A percentile compares a stretch with the other conserved stretches of the same genome.
These are phyloP conservation scores for Aurelia coerulea DNA, from an alignment of 30 jellyfish, hydroid and myxozoan species.

Conservation along the genomic window DNA sequence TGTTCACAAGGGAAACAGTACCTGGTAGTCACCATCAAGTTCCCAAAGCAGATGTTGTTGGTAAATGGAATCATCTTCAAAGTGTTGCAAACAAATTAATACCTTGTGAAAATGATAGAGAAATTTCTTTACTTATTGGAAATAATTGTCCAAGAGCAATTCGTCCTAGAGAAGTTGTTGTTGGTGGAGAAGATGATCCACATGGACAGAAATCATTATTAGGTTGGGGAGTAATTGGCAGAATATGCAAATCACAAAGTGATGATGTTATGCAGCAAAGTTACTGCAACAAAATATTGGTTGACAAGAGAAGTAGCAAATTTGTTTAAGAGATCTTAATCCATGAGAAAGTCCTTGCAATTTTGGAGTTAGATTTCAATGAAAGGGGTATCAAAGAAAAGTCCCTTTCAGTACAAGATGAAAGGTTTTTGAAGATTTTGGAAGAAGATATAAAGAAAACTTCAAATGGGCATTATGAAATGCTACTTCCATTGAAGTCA, in stretches of 20 bases:
- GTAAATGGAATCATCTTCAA: too few species aligned
- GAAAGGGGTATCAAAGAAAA: constrained; percentile 10
- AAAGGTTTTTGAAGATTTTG: constrained; percentile 23
- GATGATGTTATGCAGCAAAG: constrained; percentile 12
- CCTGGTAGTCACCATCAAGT: too few species aligned
- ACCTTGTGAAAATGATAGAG: background rate
- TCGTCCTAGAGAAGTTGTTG: too few species aligned
- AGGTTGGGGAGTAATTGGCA: too few species aligned
- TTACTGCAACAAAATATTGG: constrained; percentile 41
- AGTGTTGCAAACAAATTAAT: background rate
- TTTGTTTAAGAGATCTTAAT: constrained; percentile 11
- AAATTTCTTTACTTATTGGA: background rate
- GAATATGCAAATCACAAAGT: background rate
- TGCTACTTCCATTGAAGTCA: too few species aligned
- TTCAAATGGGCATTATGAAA: constrained; percentile 12
- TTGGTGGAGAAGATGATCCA: too few species aligned
- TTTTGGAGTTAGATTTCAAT: constrained; percentile 23
- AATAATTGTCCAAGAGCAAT: background rate
- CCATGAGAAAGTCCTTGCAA: constrained; percentile 30
- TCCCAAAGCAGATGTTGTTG: too few species aligned
- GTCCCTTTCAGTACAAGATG: constrained; percentile 29
- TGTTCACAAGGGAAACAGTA: too few species aligned
- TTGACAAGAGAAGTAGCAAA: constrained; percentile 30
- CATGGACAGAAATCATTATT: too few species aligned
- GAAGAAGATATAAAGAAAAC: constrained; percentile 1